phyloP scores from a whole-genome alignment of 2,888 invertebrate species.

The Tineola bisselliella region DNA sequence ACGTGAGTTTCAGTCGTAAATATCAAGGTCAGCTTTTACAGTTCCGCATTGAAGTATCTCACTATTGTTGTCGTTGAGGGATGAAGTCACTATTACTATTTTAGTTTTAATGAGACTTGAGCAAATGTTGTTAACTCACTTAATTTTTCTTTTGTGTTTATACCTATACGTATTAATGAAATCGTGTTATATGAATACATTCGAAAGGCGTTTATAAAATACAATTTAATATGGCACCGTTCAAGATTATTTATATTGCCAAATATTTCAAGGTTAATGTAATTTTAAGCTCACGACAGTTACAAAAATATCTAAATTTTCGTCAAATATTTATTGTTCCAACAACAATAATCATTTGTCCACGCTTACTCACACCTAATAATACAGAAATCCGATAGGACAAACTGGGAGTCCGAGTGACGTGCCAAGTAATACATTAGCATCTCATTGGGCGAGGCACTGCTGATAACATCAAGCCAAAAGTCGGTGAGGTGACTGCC shows the following conservation, averaged over 20 bases:
- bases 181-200: too few relatives aligned
- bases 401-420: conserved; percentile 27
- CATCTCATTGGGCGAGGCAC: conserved; percentile 37
- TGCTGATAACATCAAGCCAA: conserved; percentile 41
- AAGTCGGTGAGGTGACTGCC: conserved; percentile 20
- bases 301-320: background rate
- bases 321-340: background rate
- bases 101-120: too few relatives aligned
- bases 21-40: background rate
- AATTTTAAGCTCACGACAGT: background rate
- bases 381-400: conserved; percentile 48
- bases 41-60: background rate
- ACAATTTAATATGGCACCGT: too few relatives aligned
- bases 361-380: conserved; percentile 32
- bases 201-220: too few relatives aligned
- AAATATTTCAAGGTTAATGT: conserved; percentile 9
- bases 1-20: background rate
- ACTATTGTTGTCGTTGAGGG: background rate
- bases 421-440: conserved; percentile 63
- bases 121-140: too few relatives aligned
- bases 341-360: conserved; percentile 27
- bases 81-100: background rate
- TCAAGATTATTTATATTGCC: background rate
- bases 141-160: too few relatives aligned
- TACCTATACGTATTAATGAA: too few relatives aligned